Percentiles rank a stretch among this genome's conserved stretches.
Conservation (phyloP, 1,140 invertebrate genomes). For the Drosophila busckii region DNA sequence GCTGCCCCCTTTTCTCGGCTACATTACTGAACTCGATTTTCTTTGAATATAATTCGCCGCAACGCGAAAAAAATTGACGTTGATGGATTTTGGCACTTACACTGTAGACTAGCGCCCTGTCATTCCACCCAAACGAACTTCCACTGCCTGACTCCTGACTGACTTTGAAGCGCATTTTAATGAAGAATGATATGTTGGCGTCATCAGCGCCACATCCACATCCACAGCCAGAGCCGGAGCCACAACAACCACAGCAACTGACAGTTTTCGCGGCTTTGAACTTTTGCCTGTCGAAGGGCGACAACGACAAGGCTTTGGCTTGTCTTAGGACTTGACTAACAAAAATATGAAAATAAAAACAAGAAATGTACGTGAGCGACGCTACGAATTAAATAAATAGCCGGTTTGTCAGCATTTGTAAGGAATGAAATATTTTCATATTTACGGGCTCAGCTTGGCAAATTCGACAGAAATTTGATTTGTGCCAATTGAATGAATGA, state of each 20-base stretch:
- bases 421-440: slow-evolving; percentile 33
- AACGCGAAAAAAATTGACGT: slow-evolving; percentile 60
- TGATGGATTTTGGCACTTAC: slow-evolving; percentile 78
- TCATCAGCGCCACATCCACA: slow-evolving; percentile 32
- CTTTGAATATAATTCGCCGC: slow-evolving; percentile 71
- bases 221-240: slow-evolving; percentile 17
- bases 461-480: slow-evolving; percentile 40
- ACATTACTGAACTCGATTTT: slow-evolving; percentile 57
- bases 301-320: slow-evolving; percentile 41
- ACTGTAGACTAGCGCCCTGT: slow-evolving; percentile 74
- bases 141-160: slow-evolving; percentile 27
- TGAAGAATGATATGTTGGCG: slow-evolving; percentile 75
- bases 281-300: slow-evolving; percentile 50
- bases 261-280: slow-evolving; percentile 70
- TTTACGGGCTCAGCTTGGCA: slow-evolving; percentile 21
- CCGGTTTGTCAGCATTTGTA: slow-evolving; percentile 17
- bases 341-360: neutral
- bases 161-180: slow-evolving; percentile 76
- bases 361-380: slow-evolving; percentile 14
- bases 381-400: slow-evolving; percentile 34
- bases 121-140: slow-evolving; percentile 41
- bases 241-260: slow-evolving; percentile 54
- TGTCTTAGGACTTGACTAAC: neutral
- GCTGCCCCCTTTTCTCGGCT: neutral
- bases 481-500: slow-evolving; percentile 26